phyloP scores from a whole-genome alignment of 2,797 vertebrate species.

The Anguilla anguilla region DNA sequence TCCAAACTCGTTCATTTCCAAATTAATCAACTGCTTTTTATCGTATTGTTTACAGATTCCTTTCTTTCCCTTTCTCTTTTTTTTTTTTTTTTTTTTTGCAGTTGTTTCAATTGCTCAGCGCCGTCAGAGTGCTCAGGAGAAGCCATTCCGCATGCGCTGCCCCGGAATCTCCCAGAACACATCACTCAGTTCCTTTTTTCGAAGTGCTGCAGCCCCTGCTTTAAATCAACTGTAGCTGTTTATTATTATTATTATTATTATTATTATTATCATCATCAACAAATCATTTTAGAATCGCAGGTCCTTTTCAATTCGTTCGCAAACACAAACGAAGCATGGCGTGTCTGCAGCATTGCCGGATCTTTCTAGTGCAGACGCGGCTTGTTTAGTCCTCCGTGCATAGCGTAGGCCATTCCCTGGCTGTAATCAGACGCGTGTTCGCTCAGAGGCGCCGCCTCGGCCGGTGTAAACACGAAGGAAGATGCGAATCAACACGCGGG shows the following conservation, averaged over 20 bases:
- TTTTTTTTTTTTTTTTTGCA: neutral
- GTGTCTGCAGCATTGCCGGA: neutral
- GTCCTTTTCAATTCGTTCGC: neutral
- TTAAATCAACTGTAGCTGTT: neutral
- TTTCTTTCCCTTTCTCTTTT: neutral
- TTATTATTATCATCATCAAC: slow-evolving; percentile 21
- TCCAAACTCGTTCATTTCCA: slow-evolving; percentile 31
- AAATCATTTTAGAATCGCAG: neutral
- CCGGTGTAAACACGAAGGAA: slow-evolving; percentile 58
- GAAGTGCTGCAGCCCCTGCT: slow-evolving; percentile 1
- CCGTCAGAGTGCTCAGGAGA: neutral
- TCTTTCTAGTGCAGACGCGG: no score
- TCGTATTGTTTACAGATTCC: slow-evolving; percentile 3
- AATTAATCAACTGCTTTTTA: slow-evolving; percentile 36
- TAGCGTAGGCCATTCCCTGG: neutral
- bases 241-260: neutral
- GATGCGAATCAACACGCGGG: slow-evolving; percentile 2
- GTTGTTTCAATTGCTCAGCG: neutral
- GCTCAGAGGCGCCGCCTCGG: slow-evolving; percentile 56
- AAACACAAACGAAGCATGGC: neutral
- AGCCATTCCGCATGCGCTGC: no score
- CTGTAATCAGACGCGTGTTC: slow-evolving; percentile 19
- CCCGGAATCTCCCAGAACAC: neutral
- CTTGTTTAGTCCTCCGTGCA: neutral
- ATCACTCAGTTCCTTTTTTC: slow-evolving; percentile 8